Evolutionary conservation across 2,797 vertebrate genomes (phyloP).

Genomic region (Synanceia verrucosa): DNA sequence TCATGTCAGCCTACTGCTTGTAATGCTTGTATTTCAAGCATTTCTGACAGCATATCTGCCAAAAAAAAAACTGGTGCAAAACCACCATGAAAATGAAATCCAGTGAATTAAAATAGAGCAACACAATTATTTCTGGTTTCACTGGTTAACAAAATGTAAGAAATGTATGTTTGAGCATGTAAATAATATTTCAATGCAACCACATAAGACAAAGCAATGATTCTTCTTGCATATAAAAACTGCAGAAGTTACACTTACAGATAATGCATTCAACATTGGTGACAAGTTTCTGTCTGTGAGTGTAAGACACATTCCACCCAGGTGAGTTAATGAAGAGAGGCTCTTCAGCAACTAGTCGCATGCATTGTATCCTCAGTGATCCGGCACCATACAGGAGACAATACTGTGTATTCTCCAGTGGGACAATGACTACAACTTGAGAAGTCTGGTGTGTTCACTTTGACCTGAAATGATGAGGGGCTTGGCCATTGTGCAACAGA

Average conservation of each 20-base stretch:
- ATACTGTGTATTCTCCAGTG: conserved; percentile 34
- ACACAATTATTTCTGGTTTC: neutral
- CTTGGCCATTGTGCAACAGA: conserved; percentile 35
- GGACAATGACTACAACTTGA: conserved; percentile 47
- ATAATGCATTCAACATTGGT: too few relatives aligned
- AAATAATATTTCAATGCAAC: too few relatives aligned
- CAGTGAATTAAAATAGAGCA: neutral
- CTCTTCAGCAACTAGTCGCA: conserved; percentile 33
- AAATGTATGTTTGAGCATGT: too few relatives aligned
- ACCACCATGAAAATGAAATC: neutral
- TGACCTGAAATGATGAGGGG: conserved; percentile 36
- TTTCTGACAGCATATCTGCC: neutral
- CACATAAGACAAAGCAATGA: too few relatives aligned
- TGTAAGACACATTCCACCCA: conserved; percentile 65
- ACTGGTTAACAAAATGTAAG: neutral
- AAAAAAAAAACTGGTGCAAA: neutral
- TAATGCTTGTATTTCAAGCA: neutral
- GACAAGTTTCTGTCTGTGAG: conserved; percentile 7
- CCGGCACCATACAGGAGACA: conserved; percentile 33
- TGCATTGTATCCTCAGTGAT: conserved; percentile 49
- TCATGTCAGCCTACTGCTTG: neutral
- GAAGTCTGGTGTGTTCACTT: conserved; percentile 31
- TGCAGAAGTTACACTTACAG: too few relatives aligned
- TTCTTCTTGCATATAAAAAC: too few relatives aligned
- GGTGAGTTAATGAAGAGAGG: conserved; percentile 67